Evolutionary conservation across 2,113 vertebrate species (phyloP).

Genomic region (Lycaon pictus): DNA sequence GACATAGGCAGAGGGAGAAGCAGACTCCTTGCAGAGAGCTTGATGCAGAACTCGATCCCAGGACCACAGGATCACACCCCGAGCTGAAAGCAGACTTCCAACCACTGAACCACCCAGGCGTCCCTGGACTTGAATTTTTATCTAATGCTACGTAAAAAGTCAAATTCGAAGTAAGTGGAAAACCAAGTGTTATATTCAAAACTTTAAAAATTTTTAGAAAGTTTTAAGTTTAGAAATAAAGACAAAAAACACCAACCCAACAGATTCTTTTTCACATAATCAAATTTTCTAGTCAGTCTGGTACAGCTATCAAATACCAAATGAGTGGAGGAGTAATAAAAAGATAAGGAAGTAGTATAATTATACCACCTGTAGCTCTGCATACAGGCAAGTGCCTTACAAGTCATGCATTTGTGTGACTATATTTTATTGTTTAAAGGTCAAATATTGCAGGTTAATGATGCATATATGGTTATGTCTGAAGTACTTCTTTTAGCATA

Average conservation of each 20-base stretch:
- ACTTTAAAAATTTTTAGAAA: neutral
- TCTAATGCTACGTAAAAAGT: neutral
- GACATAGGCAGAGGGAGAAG: too few species aligned
- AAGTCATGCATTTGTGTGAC: neutral
- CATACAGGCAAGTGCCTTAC: neutral
- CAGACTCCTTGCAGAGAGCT: too few species aligned
- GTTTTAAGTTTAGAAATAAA: slow-evolving; percentile 1
- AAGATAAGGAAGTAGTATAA: neutral
- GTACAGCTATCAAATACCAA: neutral
- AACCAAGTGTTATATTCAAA: slow-evolving; percentile 46
- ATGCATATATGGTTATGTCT: slow-evolving; percentile 16
- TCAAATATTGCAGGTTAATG: slow-evolving; percentile 36
- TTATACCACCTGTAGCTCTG: neutral
- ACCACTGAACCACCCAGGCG: too few species aligned
- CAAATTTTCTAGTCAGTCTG: neutral
- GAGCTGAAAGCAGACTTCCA: too few species aligned
- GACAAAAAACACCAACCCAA: neutral
- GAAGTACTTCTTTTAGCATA: slow-evolving; percentile 47
- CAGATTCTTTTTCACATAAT: slow-evolving; percentile 2
- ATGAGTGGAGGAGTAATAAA: neutral
- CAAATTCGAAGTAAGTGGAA: slow-evolving; percentile 29
- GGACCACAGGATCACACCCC: too few species aligned
- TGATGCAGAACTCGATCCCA: too few species aligned
- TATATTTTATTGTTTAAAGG: slow-evolving; percentile 35
- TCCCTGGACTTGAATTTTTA: neutral